Evolutionary conservation across 2,888 invertebrate genomes (phyloP).

Genomic region (Pemphredon lugubris): DNA sequence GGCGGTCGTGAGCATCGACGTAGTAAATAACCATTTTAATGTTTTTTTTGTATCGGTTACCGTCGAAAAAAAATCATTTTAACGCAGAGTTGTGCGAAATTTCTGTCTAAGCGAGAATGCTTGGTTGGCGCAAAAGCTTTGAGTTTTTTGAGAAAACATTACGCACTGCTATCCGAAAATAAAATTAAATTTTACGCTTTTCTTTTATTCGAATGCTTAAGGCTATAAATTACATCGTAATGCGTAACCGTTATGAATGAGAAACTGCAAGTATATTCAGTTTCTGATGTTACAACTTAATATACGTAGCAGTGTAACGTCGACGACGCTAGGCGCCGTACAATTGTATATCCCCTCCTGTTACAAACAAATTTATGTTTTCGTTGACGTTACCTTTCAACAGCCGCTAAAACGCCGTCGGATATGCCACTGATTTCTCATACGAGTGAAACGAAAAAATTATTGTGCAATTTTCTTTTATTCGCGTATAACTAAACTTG

Average conservation of each 20-base stretch:
- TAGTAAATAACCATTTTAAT: slow-evolving; percentile 3
- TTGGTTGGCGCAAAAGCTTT: too few species aligned
- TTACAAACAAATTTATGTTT: slow-evolving; percentile 19
- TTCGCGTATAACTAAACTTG: slow-evolving; percentile 33
- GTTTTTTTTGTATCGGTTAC: too few species aligned
- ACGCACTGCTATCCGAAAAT: too few species aligned
- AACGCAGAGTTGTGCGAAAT: too few species aligned
- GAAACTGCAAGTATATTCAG: slow-evolving; percentile 13
- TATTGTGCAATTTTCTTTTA: slow-evolving; percentile 18
- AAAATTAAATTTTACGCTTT: background rate
- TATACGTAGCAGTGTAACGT: slow-evolving; percentile 18
- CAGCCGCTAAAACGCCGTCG: slow-evolving; percentile 6
- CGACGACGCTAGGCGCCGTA: slow-evolving; percentile 23
- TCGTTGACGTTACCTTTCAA: slow-evolving; percentile 1
- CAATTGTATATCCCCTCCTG: slow-evolving; percentile 8
- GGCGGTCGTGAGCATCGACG: slow-evolving; percentile 14
- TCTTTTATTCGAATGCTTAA: slow-evolving; percentile 28
- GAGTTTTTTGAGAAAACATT: too few species aligned
- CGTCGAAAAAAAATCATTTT: too few species aligned
- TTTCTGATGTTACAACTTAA: slow-evolving; percentile 15
- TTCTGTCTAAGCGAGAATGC: too few species aligned
- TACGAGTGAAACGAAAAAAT: slow-evolving; percentile 6
- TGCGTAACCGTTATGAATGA: slow-evolving; percentile 31
- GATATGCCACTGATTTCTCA: slow-evolving; percentile 19
- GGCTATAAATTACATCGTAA: slow-evolving; percentile 44